These are phyloP conservation scores for Drosophila borealis DNA, from an alignment of 2,888 invertebrate genomes.

Conservation along the genomic window DNA sequence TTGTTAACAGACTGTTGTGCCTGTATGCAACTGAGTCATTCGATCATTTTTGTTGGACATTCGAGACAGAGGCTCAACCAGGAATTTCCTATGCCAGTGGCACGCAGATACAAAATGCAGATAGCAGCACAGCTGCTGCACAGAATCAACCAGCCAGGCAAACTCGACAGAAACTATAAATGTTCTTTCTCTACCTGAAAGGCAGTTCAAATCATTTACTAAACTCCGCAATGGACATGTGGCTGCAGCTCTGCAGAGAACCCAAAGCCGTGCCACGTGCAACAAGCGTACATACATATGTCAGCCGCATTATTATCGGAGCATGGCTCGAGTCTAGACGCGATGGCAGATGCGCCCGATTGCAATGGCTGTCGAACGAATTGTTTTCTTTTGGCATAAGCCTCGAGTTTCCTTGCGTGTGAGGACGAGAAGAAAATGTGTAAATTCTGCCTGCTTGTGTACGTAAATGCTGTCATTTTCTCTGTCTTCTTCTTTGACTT, in stretches of 20 bases:
- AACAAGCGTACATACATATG: constrained; percentile 50
- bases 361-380: constrained; percentile 32
- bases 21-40: constrained; percentile 46
- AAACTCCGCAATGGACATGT: constrained; percentile 39
- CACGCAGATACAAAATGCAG: not conserved
- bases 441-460: constrained; percentile 25
- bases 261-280: constrained; percentile 45
- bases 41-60: constrained; percentile 47
- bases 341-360: constrained; percentile 51
- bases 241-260: constrained; percentile 18
- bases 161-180: constrained; percentile 4
- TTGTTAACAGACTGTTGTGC: constrained; percentile 1
- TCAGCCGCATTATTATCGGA: constrained; percentile 43
- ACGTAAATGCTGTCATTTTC: constrained; percentile 34
- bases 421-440: constrained; percentile 24
- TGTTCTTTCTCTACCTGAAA: constrained; percentile 38
- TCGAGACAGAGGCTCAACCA: constrained; percentile 7
- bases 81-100: not conserved
- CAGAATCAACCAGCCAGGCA: constrained; percentile 16
- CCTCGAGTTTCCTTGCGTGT: not conserved
- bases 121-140: not conserved
- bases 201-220: constrained; percentile 47
- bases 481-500: constrained; percentile 56
- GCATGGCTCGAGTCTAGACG: constrained; percentile 41
- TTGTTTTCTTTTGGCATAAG: constrained; percentile 16